phyloP scores from a whole-genome alignment of 2,888 invertebrate species.

The Drosophila acutilabella region DNA sequence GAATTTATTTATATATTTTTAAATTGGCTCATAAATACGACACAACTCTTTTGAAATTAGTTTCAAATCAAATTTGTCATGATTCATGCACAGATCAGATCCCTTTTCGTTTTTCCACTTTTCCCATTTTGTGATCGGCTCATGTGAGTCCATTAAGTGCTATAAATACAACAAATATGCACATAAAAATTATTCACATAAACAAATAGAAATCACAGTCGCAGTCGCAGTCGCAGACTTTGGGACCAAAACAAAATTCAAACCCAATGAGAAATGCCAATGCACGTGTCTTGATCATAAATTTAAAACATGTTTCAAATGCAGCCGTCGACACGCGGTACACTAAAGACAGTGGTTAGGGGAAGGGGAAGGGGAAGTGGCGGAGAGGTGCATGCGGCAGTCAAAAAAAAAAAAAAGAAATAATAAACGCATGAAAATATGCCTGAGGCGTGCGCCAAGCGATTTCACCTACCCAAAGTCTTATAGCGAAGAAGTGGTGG shows the following conservation, averaged over 20 bases:
- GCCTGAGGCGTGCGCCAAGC: conserved; percentile 79
- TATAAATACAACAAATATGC: conserved; percentile 71
- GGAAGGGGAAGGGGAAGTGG: not conserved
- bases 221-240: conserved; percentile 2
- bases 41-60: not conserved
- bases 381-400: conserved; percentile 29
- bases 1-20: conserved; percentile 1
- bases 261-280: conserved; percentile 67
- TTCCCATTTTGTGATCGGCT: conserved; percentile 5
- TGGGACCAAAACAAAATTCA: conserved; percentile 48
- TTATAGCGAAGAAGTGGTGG: not conserved
- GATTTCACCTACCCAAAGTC: conserved; percentile 67
- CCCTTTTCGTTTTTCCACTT: not conserved
- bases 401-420: conserved; percentile 52
- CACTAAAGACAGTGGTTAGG: not conserved
- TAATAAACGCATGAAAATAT: conserved; percentile 81
- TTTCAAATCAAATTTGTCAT: conserved; percentile 15
- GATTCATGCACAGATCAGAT: conserved; percentile 15
- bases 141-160: conserved; percentile 51
- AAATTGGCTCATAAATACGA: conserved; percentile 3
- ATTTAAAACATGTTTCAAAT: conserved; percentile 80
- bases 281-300: conserved; percentile 78
- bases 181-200: conserved; percentile 67
- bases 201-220: conserved; percentile 71
- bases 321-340: conserved; percentile 46